A percentile compares a stretch with the other conserved stretches of the same genome.
These are phyloP conservation scores for Pseudeuparius sepicola DNA, from an alignment of 2,888 invertebrate species.

Conservation along the genomic window DNA sequence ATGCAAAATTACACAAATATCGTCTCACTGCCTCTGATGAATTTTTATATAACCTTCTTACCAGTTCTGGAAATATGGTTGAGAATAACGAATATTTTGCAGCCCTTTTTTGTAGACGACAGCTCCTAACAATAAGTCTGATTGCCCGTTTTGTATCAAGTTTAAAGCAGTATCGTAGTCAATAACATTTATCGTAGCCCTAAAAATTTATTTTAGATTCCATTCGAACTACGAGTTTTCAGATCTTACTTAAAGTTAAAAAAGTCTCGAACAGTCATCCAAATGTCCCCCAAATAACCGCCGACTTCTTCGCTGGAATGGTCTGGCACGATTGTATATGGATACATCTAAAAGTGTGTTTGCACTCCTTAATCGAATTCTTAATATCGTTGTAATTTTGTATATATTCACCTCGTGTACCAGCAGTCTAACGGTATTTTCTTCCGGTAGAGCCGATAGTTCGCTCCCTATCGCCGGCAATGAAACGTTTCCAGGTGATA, in stretches of 20 bases:
- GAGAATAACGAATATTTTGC: constrained; percentile 29
- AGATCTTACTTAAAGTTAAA: constrained; percentile 37
- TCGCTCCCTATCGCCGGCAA: no score
- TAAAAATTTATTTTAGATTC: no score
- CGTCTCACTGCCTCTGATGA: no score
- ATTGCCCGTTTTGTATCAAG: constrained; percentile 26
- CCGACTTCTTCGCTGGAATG: constrained; percentile 28
- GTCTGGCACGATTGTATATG: constrained; percentile 33
- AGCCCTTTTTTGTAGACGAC: constrained; percentile 27
- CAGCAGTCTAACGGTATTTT: constrained; percentile 30
- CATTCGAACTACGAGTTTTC: no score
- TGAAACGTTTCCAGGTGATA: no score
- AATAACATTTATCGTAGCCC: constrained; percentile 15
- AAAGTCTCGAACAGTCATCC: constrained; percentile 34
- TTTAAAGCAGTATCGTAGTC: constrained; percentile 29
- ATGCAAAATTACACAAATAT: no score
- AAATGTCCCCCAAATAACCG: constrained; percentile 39
- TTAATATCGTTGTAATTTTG: no score
- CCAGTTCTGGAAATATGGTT: constrained; percentile 36
- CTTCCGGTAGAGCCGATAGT: no score
- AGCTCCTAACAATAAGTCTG: constrained; percentile 33
- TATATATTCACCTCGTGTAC: constrained; percentile 33
- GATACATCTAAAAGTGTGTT: no score
- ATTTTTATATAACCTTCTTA: no score
- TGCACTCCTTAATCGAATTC: no score